phyloP scores from a whole-genome alignment of 2,113 vertebrate species.

The Hyla sarda region DNA sequence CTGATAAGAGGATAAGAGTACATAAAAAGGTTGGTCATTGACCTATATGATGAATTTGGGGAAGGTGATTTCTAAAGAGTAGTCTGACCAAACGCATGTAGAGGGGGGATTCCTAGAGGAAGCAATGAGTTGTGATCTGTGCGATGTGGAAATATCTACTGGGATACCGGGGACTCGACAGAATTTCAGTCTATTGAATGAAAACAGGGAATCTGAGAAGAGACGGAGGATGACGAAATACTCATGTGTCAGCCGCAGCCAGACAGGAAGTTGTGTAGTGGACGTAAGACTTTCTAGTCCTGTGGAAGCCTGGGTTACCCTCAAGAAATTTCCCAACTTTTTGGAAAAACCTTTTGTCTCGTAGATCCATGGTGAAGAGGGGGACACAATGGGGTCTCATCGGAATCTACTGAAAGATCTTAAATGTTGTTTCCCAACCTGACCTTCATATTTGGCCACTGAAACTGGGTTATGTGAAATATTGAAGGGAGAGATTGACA shows the following conservation, averaged over 20 bases:
- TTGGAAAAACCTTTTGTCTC: background rate
- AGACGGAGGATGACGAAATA: conserved; percentile 3
- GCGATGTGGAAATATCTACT: background rate
- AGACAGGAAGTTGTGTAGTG: conserved; percentile 7
- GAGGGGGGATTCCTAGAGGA: background rate
- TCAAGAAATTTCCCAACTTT: background rate
- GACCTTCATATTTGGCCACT: background rate
- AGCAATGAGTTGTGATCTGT: background rate
- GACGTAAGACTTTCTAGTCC: background rate
- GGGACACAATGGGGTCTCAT: background rate
- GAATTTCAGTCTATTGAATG: background rate
- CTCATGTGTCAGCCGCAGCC: conserved; percentile 2
- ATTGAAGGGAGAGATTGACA: too few relatives aligned
- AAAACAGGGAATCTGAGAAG: background rate
- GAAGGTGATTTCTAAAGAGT: background rate
- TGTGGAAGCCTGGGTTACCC: background rate
- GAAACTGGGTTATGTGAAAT: background rate
- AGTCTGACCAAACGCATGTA: background rate
- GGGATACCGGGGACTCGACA: background rate
- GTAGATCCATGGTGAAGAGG: background rate
- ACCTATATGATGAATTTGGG: background rate
- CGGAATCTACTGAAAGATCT: background rate
- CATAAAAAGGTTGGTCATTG: background rate
- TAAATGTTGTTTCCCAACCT: too few relatives aligned
- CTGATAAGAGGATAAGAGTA: background rate